Evolutionary conservation across 2,797 vertebrate genomes (phyloP), one percentile per base, ranked within the genome.

Genomic region (Myotis myotis): DNA sequence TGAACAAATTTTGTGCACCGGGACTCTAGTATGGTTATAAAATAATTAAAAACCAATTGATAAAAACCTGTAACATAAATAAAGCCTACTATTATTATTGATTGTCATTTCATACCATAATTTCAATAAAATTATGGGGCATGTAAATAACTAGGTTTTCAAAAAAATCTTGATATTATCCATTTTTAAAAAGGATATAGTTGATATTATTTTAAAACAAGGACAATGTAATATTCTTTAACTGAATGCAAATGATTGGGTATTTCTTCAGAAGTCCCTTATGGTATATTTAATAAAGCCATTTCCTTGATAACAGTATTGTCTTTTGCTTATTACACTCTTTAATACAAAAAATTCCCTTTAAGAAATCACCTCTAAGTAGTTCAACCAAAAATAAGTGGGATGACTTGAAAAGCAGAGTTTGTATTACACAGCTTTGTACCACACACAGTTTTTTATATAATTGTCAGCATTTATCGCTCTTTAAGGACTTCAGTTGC

Each of bases 311-410:
- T 66, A 44, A 78, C 3, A 80, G 16, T 81, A 51, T 41, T 71
- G 5, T 28, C 23, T 83, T 83, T 66, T 85, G 13, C 53, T 57
- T 86, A 81, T 76, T 71, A 72, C 11, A 7, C 5, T 75, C 12
- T 85, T 89, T 71, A 95, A 28, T 78, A 93, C 57, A 57, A 75
- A 80, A 64, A 41, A 91, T 83, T 83, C 12, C 28, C 36, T 75
- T 94, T 66, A 57, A 38, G 33, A 71, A 88, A 78, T 85, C 20
- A 78, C 30, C 30, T 82, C 38, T 89, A 71, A 80, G 15, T 51
- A 79, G 78, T 83, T 83, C 41, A 70, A 41, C 20, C 74, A 80
- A 89, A 79, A 83, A 28, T 49, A 87, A 66, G 17, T 83, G 38
- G 16, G 9, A 23, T 81, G 10, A 78, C 64, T 86, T 93, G 47